A percentile compares a stretch with the other conserved stretches of the same genome.
Evolutionary conservation across 2,113 vertebrate species (phyloP).

Genomic region (Serilophus lunatus): DNA sequence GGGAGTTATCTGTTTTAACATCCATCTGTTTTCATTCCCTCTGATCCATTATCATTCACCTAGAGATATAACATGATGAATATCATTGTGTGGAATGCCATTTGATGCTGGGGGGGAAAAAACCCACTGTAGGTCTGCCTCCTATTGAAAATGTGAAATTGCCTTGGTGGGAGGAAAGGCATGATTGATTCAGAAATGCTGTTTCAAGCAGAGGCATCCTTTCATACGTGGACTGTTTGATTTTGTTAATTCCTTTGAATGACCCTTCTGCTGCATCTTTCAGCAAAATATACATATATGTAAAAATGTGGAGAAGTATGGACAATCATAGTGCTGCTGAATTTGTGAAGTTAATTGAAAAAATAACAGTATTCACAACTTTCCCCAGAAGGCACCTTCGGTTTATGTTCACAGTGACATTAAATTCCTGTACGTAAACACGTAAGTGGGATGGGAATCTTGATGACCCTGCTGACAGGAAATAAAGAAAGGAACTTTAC

Average conservation of each 20-base stretch:
- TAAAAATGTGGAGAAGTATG: neutral
- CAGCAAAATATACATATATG: neutral
- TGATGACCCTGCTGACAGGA: conserved; percentile 23
- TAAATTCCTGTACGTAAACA: neutral
- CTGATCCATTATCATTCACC: conserved; percentile 68
- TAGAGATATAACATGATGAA: conserved; percentile 70
- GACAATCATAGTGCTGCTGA: neutral
- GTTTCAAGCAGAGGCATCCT: neutral
- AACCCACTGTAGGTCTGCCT: conserved; percentile 39
- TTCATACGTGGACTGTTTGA: neutral
- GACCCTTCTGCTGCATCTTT: neutral
- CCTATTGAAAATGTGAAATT: conserved; percentile 59
- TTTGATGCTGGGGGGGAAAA: conserved; percentile 38
- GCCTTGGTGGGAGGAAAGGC: conserved; percentile 41
- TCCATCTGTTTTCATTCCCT: conserved; percentile 69
- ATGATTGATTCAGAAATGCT: conserved; percentile 13
- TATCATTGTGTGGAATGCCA: conserved; percentile 57
- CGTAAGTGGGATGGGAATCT: neutral
- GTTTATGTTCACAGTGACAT: neutral
- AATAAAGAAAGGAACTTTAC: conserved; percentile 41
- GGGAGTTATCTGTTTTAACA: conserved; percentile 67
- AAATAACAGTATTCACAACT: neutral
- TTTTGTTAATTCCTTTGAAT: conserved; percentile 16
- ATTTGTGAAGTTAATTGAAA: neutral
- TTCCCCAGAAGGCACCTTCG: neutral